Base-by-base conservation (phyloP, 92 coral and sea anemone genomes). In the Chrysogorgia sp. region DNA sequence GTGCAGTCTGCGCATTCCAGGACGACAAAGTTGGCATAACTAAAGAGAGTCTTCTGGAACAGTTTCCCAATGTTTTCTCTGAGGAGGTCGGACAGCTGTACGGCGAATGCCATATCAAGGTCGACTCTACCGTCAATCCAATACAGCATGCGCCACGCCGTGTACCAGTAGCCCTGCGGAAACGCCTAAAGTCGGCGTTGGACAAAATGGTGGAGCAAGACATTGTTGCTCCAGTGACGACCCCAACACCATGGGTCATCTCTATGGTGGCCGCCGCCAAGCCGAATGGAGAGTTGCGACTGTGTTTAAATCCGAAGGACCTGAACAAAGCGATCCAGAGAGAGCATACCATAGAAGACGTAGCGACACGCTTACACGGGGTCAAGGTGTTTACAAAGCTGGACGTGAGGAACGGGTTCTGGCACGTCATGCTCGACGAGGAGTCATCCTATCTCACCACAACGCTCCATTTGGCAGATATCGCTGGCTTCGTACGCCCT, bases 331-430 rank as follows among this genome's bases (percentile, higher is more conserved):
- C 31, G n/a, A n/a, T n/a, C n/a, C n/a, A n/a, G n/a, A n/a, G n/a
- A n/a, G n/a, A 57, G 10, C 82, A n/a, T 10, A 76, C 78, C 52
- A 86, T 81, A 8, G 83, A 86, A 45, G 90, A 86, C 23, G 58
- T 86, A 2, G 90, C 83, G 28, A 65, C 90, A 29, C 78, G 74
- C 17, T 64, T 81, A 22, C 89, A 86, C 40, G 89, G 86, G 1
- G 89, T 86, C 40, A 81, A 86, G 52, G 86, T 81, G 23, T 85
- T 86, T 40, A 68, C 74, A 0, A 12, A 40, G 63, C 28, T 82
- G 67, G 86, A 75, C 67, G 86, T 81, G 6, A 28, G 72, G 29
- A 81, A 67, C 48, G 80, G 89, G 63, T 86, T 85, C 22, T 81
- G 83, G 86, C 89, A 86, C 21, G 82, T 81, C 22, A 72, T 56